Percentiles rank a stretch among this genome's conserved stretches.
Evolutionary conservation across 2,797 vertebrate genomes (phyloP).

Genomic region (Columba guinea): DNA sequence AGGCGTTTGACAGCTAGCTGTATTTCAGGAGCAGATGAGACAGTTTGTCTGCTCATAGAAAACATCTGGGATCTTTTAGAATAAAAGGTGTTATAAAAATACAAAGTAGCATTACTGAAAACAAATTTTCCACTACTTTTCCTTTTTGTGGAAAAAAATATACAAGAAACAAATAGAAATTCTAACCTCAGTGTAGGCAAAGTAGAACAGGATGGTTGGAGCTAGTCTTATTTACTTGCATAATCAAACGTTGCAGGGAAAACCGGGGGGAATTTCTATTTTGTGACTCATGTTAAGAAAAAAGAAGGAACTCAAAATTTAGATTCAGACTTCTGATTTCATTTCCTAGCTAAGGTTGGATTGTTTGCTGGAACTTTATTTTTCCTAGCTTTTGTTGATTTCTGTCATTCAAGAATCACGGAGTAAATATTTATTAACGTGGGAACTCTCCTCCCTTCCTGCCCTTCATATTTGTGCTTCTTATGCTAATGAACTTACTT

Average conservation of each 20-base stretch:
- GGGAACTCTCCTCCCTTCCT: constrained; percentile 50
- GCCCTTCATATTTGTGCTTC: constrained; percentile 60
- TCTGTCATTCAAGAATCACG: constrained; percentile 57
- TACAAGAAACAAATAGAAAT: background rate
- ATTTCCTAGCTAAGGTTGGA: background rate
- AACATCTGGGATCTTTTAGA: background rate
- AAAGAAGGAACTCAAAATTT: background rate
- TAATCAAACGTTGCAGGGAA: background rate
- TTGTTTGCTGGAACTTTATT: constrained; percentile 15
- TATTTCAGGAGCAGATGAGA: background rate
- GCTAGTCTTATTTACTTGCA: background rate
- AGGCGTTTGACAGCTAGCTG: background rate
- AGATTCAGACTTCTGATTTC: constrained; percentile 2
- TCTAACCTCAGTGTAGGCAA: background rate
- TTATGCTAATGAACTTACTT: constrained; percentile 59
- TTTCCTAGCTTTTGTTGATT: constrained; percentile 49
- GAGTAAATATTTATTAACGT: constrained; percentile 71
- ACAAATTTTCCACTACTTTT: background rate
- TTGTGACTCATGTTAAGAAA: background rate
- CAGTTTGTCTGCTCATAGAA: background rate
- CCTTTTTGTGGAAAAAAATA: background rate
- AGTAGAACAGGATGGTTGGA: background rate
- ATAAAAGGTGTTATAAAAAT: background rate
- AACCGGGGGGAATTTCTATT: background rate
- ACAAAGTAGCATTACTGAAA: background rate